Evolutionary conservation across 2,113 vertebrate genomes (phyloP).

Genomic region (Smithornis capensis): DNA sequence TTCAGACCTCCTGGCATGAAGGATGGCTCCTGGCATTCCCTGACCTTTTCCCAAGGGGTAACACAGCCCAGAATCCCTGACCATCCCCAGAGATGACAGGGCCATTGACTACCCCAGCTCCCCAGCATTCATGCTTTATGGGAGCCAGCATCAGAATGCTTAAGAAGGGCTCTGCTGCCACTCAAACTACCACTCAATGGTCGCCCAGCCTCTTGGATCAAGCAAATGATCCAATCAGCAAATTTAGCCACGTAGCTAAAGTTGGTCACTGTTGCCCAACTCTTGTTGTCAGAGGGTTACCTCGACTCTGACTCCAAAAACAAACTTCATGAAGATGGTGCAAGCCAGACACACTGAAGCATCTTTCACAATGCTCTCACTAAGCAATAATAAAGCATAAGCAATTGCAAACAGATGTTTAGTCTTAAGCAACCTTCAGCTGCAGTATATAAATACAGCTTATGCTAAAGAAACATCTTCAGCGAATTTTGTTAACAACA

Average conservation of each 20-base stretch:
- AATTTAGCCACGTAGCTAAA: neutral
- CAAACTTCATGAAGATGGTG: neutral
- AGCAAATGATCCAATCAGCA: neutral
- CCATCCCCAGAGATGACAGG: neutral
- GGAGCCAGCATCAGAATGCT: neutral
- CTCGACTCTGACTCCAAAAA: neutral
- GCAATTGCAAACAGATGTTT: neutral
- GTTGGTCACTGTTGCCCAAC: neutral
- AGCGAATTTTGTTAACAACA: neutral
- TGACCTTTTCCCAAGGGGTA: neutral
- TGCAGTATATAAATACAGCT: neutral
- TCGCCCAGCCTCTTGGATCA: neutral
- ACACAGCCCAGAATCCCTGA: neutral
- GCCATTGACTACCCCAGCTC: neutral
- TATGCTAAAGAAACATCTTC: neutral
- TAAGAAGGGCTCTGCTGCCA: neutral
- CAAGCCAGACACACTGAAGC: neutral
- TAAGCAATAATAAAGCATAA: neutral
- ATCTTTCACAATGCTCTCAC: neutral
- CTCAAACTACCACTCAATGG: neutral
- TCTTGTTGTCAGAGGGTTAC: neutral
- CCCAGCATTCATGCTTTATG: accelerated
- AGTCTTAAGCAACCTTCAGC: neutral
- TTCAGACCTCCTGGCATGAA: neutral
- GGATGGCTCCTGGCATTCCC: neutral